These are phyloP conservation scores for Noturus placidus DNA, from an alignment of 2,113 vertebrate genomes.

Conservation along the genomic window DNA sequence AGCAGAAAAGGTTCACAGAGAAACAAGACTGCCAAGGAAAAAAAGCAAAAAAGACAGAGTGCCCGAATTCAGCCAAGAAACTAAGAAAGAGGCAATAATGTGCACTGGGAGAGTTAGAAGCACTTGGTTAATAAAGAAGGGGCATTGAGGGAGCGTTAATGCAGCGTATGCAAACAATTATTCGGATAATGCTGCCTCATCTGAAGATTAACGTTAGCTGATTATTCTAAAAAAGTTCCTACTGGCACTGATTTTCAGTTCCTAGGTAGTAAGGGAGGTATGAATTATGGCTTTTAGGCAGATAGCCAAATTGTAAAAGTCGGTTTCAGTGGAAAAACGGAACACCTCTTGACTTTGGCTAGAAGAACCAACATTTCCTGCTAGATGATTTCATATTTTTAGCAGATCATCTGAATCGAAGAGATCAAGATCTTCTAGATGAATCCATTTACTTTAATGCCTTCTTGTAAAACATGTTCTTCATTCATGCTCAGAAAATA, in stretches of 20 bases:
- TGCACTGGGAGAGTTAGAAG: slow-evolving; percentile 36
- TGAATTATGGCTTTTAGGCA: background rate
- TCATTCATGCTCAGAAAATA: slow-evolving; percentile 25
- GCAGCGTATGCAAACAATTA: slow-evolving; percentile 18
- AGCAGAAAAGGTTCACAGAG: slow-evolving; percentile 56
- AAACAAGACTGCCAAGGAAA: slow-evolving; percentile 57
- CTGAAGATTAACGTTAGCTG: background rate
- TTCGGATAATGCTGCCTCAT: slow-evolving; percentile 28
- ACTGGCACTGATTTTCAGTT: background rate
- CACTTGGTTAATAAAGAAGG: slow-evolving; percentile 48
- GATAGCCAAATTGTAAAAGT: background rate
- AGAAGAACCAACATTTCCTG: background rate
- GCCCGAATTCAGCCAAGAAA: slow-evolving; percentile 65
- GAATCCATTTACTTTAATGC: background rate
- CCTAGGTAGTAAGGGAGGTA: background rate
- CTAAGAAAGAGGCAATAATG: slow-evolving; percentile 48
- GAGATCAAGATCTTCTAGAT: background rate
- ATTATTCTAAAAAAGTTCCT: background rate
- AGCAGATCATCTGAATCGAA: background rate
- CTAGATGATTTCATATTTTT: background rate
- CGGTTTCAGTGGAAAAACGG: background rate
- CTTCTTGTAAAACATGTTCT: background rate
- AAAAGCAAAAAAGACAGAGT: slow-evolving; percentile 64
- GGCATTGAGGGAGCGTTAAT: slow-evolving; percentile 33
- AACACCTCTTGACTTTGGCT: background rate